Percentiles rank a stretch among this genome's conserved stretches.
Evolutionary conservation across 2,113 vertebrate species (phyloP).

Genomic region (Halcyon senegalensis): DNA sequence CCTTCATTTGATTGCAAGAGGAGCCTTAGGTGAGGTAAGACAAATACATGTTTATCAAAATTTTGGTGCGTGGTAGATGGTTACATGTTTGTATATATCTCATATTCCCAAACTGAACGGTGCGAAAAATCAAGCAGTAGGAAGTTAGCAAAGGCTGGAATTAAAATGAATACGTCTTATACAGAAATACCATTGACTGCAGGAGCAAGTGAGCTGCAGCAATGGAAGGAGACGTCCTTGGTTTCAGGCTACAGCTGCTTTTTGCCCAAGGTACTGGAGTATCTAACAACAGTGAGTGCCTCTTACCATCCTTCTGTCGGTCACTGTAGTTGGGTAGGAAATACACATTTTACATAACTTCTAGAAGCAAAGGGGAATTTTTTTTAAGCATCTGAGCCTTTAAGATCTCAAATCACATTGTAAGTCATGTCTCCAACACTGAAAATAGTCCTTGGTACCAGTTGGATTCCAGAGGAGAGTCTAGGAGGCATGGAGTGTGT

Average conservation of each 20-base stretch:
- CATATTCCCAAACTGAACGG: background rate
- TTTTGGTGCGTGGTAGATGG: background rate
- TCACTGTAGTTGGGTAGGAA: background rate
- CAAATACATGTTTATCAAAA: conserved; percentile 18
- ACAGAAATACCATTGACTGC: background rate
- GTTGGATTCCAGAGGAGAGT: background rate
- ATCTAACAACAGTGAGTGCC: background rate
- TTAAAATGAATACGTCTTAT: background rate
- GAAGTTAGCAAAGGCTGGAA: background rate
- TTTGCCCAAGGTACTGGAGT: background rate
- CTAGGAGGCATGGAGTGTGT: background rate
- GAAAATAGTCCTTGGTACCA: background rate
- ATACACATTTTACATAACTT: background rate
- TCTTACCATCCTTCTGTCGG: background rate
- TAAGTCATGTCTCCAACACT: background rate
- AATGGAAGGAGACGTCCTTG: background rate
- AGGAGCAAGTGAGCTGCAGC: background rate
- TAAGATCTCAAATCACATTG: background rate
- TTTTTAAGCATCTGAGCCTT: background rate
- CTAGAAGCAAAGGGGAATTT: background rate
- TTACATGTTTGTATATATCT: background rate
- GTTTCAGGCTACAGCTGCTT: background rate
- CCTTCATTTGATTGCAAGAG: background rate
- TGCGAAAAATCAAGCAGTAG: background rate
- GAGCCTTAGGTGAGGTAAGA: conserved; percentile 19